These are phyloP conservation scores for Phthorimaea operculella DNA, from an alignment of 1,140 invertebrate genomes.

Conservation along the genomic window DNA sequence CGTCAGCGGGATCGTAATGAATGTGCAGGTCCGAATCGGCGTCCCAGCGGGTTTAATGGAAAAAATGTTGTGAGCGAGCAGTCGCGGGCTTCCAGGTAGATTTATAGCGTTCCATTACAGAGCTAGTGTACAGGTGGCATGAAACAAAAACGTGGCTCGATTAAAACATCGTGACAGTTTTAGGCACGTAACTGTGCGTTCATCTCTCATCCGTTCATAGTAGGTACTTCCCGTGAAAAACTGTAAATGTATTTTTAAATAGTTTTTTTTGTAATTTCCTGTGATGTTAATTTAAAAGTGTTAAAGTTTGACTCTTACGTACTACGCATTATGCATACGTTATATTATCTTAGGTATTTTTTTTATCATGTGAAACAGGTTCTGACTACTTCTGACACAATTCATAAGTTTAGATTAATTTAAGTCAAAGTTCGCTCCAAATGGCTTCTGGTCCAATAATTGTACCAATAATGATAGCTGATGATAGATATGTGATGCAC, in stretches of 20 bases:
- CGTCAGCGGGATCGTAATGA: constrained; percentile 40
- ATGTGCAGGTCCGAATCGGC: constrained; percentile 51
- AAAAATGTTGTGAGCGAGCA: constrained; percentile 51
- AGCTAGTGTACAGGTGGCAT: not conserved
- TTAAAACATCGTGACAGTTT: not conserved
- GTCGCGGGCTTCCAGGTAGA: constrained; percentile 39
- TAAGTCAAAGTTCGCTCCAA: too few species aligned
- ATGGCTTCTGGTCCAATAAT: too few species aligned
- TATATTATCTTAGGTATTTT: too few species aligned
- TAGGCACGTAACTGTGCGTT: not conserved
- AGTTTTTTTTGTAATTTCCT: too few species aligned
- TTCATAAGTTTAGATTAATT: too few species aligned
- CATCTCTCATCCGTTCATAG: not conserved
- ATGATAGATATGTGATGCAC: too few species aligned
- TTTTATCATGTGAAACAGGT: too few species aligned
- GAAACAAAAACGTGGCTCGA: not conserved
- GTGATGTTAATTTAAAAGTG: too few species aligned
- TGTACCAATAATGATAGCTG: too few species aligned
- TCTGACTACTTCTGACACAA: too few species aligned
- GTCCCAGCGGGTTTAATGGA: constrained; percentile 44
- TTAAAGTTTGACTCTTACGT: too few species aligned
- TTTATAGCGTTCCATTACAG: constrained; percentile 43
- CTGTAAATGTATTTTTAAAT: not conserved
- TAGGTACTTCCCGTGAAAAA: not conserved
- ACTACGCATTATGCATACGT: too few species aligned